Conservation (phyloP, 2,113 vertebrate genomes). For the Hemibagrus wyckioides region DNA sequence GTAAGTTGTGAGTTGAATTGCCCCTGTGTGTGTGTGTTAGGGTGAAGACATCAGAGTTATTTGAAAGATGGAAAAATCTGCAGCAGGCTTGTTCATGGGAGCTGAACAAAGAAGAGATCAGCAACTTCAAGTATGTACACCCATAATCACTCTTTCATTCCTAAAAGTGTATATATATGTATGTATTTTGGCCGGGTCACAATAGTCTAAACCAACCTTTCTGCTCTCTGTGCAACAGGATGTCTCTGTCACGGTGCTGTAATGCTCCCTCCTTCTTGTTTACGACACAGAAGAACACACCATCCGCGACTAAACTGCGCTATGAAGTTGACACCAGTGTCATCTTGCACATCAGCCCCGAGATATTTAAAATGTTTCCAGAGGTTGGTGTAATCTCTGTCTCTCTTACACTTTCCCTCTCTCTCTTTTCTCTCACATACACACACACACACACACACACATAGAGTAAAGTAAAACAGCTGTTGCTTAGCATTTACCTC, state of each 20-base stretch:
- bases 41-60: constrained; percentile 95
- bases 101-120: constrained; percentile 86
- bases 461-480: background rate
- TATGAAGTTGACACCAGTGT: constrained; percentile 96
- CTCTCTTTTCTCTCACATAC: too few species aligned
- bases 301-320: constrained; percentile 88
- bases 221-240: constrained; percentile 69
- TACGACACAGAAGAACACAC: constrained; percentile 96
- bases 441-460: background rate
- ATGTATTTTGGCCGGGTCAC: background rate
- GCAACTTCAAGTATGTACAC: constrained; percentile 86
- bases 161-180: background rate
- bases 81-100: constrained; percentile 95
- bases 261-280: constrained; percentile 95
- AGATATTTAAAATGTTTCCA: constrained; percentile 96
- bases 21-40: constrained; percentile 63
- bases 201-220: background rate
- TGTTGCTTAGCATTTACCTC: constrained; percentile 11
- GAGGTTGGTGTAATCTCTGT: constrained; percentile 75
- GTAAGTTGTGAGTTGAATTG: background rate
- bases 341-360: constrained; percentile 87
- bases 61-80: constrained; percentile 93
- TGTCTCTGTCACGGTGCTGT: constrained; percentile 90
- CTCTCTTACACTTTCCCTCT: background rate
- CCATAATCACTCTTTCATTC: background rate